phyloP scores from a whole-genome alignment of 2,113 vertebrate species.

The Notothenia rossii region DNA sequence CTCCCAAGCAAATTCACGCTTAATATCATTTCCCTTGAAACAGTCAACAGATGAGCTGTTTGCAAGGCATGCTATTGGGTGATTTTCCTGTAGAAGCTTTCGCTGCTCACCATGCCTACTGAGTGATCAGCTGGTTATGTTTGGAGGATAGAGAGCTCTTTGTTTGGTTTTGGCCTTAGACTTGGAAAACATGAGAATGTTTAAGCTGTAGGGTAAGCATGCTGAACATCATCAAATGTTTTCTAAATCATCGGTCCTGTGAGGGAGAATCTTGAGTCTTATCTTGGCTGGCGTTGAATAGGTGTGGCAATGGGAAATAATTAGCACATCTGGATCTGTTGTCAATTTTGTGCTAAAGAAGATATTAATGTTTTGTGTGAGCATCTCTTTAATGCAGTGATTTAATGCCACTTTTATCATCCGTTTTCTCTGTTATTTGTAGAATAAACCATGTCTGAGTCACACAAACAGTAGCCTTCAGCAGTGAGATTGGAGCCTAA shows the following conservation, averaged over 20 bases:
- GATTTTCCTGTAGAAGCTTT: conserved; percentile 44
- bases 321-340: conserved; percentile 17
- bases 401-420: background rate
- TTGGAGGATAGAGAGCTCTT: conserved; percentile 52
- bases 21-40: background rate
- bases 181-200: conserved; percentile 59
- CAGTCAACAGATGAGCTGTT: background rate
- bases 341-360: background rate
- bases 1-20: background rate
- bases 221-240: conserved; percentile 48
- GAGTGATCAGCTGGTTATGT: conserved; percentile 31
- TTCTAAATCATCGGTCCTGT: conserved; percentile 15
- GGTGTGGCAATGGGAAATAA: conserved; percentile 7
- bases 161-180: conserved; percentile 60
- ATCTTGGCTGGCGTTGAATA: conserved; percentile 16
- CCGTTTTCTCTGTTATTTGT: background rate
- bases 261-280: conserved; percentile 21
- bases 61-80: background rate
- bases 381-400: background rate
- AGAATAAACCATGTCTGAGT: background rate
- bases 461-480: background rate
- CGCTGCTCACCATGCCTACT: conserved; percentile 7
- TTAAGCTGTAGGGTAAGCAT: conserved; percentile 36
- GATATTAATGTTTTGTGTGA: background rate
- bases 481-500: background rate